phyloP scores from a whole-genome alignment of 1,140 invertebrate species.

The Cyrtorhinus lividipennis region DNA sequence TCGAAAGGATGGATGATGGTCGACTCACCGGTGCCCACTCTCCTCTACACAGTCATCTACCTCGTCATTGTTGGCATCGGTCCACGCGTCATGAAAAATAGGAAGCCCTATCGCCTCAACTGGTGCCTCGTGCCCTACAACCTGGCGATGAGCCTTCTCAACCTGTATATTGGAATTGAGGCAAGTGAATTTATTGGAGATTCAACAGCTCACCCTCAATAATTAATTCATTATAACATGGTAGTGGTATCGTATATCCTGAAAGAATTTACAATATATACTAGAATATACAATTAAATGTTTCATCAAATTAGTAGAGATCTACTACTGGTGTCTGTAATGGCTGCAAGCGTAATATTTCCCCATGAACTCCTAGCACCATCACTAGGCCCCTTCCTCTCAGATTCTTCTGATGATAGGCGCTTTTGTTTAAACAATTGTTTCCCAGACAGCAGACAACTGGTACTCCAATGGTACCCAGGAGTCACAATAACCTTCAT shows the following conservation, averaged over 20 bases:
- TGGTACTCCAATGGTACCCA: no score
- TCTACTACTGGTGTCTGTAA: no score
- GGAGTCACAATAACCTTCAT: no score
- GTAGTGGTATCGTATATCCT: neutral
- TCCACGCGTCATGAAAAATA: conserved; percentile 66
- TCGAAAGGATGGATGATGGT: conserved; percentile 78
- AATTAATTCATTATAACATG: neutral
- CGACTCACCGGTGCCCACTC: conserved; percentile 57
- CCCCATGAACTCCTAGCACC: no score
- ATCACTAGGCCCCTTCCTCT: no score
- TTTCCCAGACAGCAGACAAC: no score
- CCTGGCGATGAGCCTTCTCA: conserved; percentile 64
- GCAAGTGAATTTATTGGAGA: no score
- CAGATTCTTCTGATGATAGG: no score
- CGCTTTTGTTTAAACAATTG: no score
- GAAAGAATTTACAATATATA: neutral
- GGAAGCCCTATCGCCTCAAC: conserved; percentile 61
- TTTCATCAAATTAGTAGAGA: no score
- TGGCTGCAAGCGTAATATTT: no score
- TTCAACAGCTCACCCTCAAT: neutral
- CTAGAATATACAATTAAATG: conserved; percentile 1
- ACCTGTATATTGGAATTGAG: conserved; percentile 68
- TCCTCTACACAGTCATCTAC: conserved; percentile 59
- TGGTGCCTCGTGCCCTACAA: conserved; percentile 74
- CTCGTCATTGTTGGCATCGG: conserved; percentile 64